Conservation (phyloP, 2,113 vertebrate species). For the Cavia porcellus region DNA sequence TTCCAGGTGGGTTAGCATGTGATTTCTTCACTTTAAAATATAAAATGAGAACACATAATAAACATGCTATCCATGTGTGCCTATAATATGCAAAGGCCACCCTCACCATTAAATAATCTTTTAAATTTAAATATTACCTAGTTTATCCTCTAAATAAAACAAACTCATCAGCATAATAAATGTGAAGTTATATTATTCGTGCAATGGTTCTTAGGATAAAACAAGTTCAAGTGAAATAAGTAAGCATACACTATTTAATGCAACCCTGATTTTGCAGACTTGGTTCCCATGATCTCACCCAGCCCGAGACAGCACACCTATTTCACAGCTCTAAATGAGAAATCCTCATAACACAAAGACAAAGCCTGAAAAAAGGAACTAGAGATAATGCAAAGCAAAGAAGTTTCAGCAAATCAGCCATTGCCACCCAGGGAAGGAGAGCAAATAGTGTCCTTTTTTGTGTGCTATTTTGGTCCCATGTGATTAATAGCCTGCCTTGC, state of each 20-base stretch:
- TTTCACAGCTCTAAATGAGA: constrained; percentile 64
- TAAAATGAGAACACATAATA: background rate
- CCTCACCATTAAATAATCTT: background rate
- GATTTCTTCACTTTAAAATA: background rate
- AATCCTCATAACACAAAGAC: constrained; percentile 75
- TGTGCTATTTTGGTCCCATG: constrained; percentile 77
- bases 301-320: background rate
- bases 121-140: constrained; percentile 22
- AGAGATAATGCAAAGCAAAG: constrained; percentile 20
- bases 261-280: background rate
- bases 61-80: background rate
- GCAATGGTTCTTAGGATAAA: background rate
- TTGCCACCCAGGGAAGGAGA: constrained; percentile 48
- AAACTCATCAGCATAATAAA: constrained; percentile 26
- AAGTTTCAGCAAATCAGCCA: constrained; percentile 50
- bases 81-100: background rate
- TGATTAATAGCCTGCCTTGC: constrained; percentile 74
- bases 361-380: constrained; percentile 38
- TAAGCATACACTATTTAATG: background rate
- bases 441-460: constrained; percentile 64
- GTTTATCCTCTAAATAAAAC: background rate
- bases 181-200: background rate
- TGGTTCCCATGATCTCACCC: background rate
- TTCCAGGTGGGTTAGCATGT: background rate
- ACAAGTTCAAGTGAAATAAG: background rate